These are phyloP conservation scores for Clarias laeviceps DNA, from an alignment of 2,797 vertebrate genomes.

Conservation along the genomic window DNA sequence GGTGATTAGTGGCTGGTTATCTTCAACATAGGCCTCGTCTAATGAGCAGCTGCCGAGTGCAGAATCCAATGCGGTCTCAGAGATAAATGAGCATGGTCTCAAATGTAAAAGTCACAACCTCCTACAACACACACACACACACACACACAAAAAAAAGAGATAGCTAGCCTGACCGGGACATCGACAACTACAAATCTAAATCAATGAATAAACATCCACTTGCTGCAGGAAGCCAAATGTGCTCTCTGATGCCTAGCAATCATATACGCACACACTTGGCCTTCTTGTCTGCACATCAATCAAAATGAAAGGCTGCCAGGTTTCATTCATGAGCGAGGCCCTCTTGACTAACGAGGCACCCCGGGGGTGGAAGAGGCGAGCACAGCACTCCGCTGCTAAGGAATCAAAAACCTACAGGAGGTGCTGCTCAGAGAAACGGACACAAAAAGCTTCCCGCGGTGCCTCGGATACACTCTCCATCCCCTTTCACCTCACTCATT, in stretches of 20 bases:
- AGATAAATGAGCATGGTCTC: conserved; percentile 50
- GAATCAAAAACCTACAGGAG: conserved; percentile 63
- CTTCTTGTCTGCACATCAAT: conserved; percentile 55
- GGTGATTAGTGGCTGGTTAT: conserved; percentile 56
- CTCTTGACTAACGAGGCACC: conserved; percentile 64
- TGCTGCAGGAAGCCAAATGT: conserved; percentile 33
- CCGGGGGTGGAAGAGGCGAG: conserved; percentile 45
- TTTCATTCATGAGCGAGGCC: conserved; percentile 62
- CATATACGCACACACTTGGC: conserved; percentile 28
- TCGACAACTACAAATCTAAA: conserved; percentile 54
- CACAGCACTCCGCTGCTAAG: conserved; percentile 58
- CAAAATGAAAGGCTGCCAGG: conserved; percentile 59
- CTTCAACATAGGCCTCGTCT: conserved; percentile 48
- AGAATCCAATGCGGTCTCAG: conserved; percentile 53
- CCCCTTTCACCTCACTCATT: conserved; percentile 55
- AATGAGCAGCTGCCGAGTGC: conserved; percentile 58
- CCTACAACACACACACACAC: background rate
- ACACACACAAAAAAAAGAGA: background rate
- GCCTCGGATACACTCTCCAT: background rate
- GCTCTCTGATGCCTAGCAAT: conserved; percentile 11
- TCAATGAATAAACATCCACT: conserved; percentile 57
- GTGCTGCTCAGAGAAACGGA: conserved; percentile 40
- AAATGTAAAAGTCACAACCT: background rate
- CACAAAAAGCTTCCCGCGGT: conserved; percentile 16
- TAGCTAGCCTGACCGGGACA: conserved; percentile 28